Percentiles rank a stretch among this genome's conserved stretches.
These are phyloP conservation scores for Thereva nobilitata DNA, from an alignment of 2,888 invertebrate genomes.

Conservation along the genomic window DNA sequence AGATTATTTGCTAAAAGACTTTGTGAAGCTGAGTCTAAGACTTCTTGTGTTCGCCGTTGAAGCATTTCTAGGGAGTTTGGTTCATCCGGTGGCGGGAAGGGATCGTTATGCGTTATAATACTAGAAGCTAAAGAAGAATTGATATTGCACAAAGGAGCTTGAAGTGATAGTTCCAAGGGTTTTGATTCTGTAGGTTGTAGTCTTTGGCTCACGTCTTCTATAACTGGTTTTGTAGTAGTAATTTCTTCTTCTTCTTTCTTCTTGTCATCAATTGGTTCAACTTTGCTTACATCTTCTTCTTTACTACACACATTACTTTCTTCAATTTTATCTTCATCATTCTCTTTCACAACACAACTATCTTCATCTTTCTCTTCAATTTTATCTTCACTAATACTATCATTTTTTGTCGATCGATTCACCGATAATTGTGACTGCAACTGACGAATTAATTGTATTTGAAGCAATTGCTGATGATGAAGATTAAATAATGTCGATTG, in stretches of 20 bases:
- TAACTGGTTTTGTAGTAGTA: constrained; percentile 1
- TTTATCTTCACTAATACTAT: neutral
- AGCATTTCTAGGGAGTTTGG: constrained; percentile 92
- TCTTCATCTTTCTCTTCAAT: neutral
- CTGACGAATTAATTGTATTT: constrained; percentile 91
- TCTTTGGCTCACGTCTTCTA: constrained; percentile 9
- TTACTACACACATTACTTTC: constrained; percentile 35
- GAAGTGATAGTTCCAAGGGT: constrained; percentile 45
- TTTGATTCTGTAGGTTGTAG: constrained; percentile 32
- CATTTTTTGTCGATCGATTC: constrained; percentile 44
- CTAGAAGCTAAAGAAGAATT: constrained; percentile 78
- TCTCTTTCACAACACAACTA: neutral
- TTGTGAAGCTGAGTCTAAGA: constrained; percentile 90
- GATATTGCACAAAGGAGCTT: constrained; percentile 53
- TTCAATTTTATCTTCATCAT: constrained; percentile 38
- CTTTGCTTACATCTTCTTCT: constrained; percentile 35
- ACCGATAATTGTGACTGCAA: constrained; percentile 79
- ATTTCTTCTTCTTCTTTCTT: constrained; percentile 1
- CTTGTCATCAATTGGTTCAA: neutral
- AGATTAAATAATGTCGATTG: constrained; percentile 91
- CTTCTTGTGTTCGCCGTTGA: constrained; percentile 89
- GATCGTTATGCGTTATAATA: constrained; percentile 82
- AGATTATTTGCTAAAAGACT: constrained; percentile 86
- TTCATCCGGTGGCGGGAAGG: constrained; percentile 73
- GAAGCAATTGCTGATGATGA: constrained; percentile 94